Evolutionary conservation across 2,113 vertebrate genomes (phyloP), one percentile per base, ranked within the genome.

Genomic region (Choloepus hoffmanni): DNA sequence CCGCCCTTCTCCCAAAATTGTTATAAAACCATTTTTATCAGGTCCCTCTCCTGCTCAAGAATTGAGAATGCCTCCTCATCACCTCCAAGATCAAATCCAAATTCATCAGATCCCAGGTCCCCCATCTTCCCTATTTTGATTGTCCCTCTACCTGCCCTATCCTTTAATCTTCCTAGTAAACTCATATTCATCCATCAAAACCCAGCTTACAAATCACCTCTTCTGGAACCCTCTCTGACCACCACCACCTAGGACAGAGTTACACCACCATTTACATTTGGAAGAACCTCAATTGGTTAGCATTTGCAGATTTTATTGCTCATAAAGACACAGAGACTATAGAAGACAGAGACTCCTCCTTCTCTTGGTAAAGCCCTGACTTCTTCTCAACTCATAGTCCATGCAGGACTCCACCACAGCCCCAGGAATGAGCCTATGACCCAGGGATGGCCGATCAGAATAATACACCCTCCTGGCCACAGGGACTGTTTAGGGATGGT

Each of bases 161-260:
- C 53, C 63, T 78, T 45, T 60, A 33, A 63, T 45, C 53, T 36
- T 67, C 63, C n/a, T 72, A 28, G 16, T 24, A 93, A 76, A 85
- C 21, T 85, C 33, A 7, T 36, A 70, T 74, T 62, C 45, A 55
- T 65, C 58, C 62, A 53, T 85, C 77, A 89, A 85, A 78, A 93
- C 18, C 53, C 28, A 89, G 7, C 62, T 70, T n/a, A 65, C 85
- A 92, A 87, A 7, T 60, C 43, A 26, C 60, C 73, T 21, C 23
- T 62, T 95, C 82, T 36, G 48, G 45, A 63, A 82, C 10, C n/a
- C 26, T 82, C 21, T 48, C 45, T 85, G 62, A 83, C 76, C 23
- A 60, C 33, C 79, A 70, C 45, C 45, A 28, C 40, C 28, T 48
- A 11, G 19, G 43, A 67, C 2, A 9, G 74, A 76, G n/a, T 76